phyloP scores from a whole-genome alignment of 2,113 vertebrate genomes.

The Litocranius walleri region DNA sequence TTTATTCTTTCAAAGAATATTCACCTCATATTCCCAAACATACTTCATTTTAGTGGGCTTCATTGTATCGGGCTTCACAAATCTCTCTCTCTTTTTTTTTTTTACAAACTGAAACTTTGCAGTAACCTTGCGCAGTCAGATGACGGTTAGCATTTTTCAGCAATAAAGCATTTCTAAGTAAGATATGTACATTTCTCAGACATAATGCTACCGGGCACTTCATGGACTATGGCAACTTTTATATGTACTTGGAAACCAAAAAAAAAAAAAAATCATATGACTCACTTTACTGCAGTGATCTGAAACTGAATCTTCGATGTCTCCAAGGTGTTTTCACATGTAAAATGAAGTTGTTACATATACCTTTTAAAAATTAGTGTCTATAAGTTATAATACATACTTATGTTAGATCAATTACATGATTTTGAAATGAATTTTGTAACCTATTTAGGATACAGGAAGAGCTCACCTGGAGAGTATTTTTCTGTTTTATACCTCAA shows the following conservation, averaged over 20 bases:
- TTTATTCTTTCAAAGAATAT: background rate
- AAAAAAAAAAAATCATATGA: background rate
- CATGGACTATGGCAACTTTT: background rate
- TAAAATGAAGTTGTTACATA: background rate
- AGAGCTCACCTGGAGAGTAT: background rate
- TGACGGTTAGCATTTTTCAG: background rate
- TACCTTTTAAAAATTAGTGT: background rate
- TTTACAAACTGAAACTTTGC: background rate
- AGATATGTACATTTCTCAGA: background rate
- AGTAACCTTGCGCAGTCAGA: background rate
- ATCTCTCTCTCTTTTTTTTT: background rate
- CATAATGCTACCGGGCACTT: background rate
- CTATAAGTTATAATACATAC: background rate
- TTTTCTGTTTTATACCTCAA: constrained; percentile 25
- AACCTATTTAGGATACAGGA: background rate
- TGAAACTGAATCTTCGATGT: background rate
- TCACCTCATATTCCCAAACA: background rate
- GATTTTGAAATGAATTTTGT: background rate
- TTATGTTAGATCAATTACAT: background rate
- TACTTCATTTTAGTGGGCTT: background rate
- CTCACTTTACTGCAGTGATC: background rate
- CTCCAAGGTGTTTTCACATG: background rate
- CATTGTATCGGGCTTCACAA: background rate
- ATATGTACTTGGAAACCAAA: background rate
- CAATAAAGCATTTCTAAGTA: background rate